Evolutionary conservation across 2,888 invertebrate species (phyloP), one percentile per base, ranked within the genome.

Genomic region (Nymphalis c-album): DNA sequence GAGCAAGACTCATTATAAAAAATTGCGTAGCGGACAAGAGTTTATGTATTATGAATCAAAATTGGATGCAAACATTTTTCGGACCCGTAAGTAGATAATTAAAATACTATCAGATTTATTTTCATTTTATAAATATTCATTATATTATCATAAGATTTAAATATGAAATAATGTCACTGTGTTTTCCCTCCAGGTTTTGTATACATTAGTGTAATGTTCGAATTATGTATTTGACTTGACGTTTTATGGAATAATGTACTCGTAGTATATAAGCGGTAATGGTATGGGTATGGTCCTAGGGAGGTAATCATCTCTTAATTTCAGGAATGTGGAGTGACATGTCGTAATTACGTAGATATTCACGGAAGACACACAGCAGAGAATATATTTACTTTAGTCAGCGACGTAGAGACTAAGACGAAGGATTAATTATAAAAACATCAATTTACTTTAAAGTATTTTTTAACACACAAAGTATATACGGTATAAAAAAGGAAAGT

Each of bases 261-360:
- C 10, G 13, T 4, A 40, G 40, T 40, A 40, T 40, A 40, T 40
- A 40, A 40, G 40, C 10, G 40, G 13, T 40, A 40, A 13, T 40
- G 22, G 2, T 40, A 13, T 13, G 10, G 10, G 10, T 13, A 40
- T 40, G 4, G 13, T 1, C 40, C 40, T 40, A 13, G 40, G 13
- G 13, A 40, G 40, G 40, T 45, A 50, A 60, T 70, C 20, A 48
- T 47, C 45, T 60, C 64, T 55, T 61, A 26, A 61, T 73, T 77
- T 7, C 82, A 90, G 88, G 93, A 93, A 77, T 92, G 92, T 69
- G 93, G 93, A 48, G 85, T 92, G n/a, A 91, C 91, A 7, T 91
- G 90, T 66, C 84, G 86, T 26, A 86, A 90, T 69, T 90, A 83
- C 74, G 77, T 82, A 47, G 89, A 93, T 70, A 83, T 85, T 26